Base-by-base conservation (phyloP, 30 jellyfish, hydroid and myxozoan species). In the Aurelia aurita region DNA sequence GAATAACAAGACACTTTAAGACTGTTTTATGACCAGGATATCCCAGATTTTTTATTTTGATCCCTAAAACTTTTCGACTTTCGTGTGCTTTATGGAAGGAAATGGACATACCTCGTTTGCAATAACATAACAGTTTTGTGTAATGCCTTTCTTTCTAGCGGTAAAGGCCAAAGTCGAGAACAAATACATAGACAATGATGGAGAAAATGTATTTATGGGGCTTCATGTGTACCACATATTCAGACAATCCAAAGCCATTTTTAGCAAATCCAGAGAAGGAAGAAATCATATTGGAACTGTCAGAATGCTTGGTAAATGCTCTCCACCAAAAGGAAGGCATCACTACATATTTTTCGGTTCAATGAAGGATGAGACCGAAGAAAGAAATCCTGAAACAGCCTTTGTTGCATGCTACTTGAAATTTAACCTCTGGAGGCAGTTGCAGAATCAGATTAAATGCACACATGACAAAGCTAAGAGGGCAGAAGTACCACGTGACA, bases 101-200 rank as follows among this genome's bases (percentile, higher is more conserved):
- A n/a, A 0, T 7, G 46, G 4, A 10, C 46, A 34, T 34, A 34
- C 46, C 46, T 34, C 46, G 7, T 39, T 35, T 39, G 14, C 51
- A 9, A 39, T 39, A 15, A 39, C 9, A 2, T 39, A 39, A 39
- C 16, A 6, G 1, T 39, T 5, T 39, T 39, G 9, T 31, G 43
- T 31, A 5, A 39, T n/a, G n/a, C n/a, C 16, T 9, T 15, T 20
- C 16, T 27, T 44, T 53, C 18, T 63, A 75, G 87, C 87, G 7
- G 87, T 58, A 47, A 75, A 75, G 35, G 87, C 87, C 72, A 75
- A 75, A 57, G 59, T 75, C 49, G 72, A 75, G 70, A 75, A 75
- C 75, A 75, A 75, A 34, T 75, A 26, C 46, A 29, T 75, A 9
- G 75, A 75, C 76, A 75, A 75, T 27, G 87, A 75, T 22, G 87